Evolutionary conservation across 2,113 vertebrate species (phyloP), one percentile per base, ranked within the genome.

Genomic region (Phocoena phocoena): DNA sequence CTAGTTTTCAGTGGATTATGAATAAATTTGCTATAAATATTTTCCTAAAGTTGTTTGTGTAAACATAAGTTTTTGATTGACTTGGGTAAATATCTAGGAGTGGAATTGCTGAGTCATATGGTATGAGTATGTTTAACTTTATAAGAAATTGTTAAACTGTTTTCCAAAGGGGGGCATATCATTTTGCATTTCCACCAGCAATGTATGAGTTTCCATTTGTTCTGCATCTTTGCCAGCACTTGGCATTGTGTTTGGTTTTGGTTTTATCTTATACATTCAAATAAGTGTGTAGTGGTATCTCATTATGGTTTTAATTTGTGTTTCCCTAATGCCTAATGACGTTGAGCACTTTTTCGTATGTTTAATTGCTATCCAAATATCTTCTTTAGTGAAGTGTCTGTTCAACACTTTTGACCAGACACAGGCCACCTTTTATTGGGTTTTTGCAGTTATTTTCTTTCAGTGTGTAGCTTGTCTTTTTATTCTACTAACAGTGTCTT

Each of bases 21-120:
- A 95, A 80, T 90, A 97, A 96, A 94, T 58, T 33, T 89, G 55
- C 47, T 88, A 55, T 71, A 79, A 93, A 84, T 77, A 47, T 88
- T 84, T 53, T 33, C 71, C 8, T 74, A 17, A 28, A 71, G 18
- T 63, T 50, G 17, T 63, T 50, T 53, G 33, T 82, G 36, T 90
- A 89, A 83, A 88, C 70, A 28, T 71, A 85, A 81, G 31, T 90
- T 95, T 96, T 93, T 31, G 41, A 11, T 93, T 93, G 62, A 74
- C 47, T 95, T 83, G 65, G 26, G 15, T 95, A 91, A 88, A 88
- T 63, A 81, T 17, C 84, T 58, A 55, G 6, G 9, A 62, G 44
- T 36, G 73, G 38, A 77, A 83, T 50, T 71, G 14, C 47, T 82
- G 68, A 71, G 50, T 97, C 63, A 18, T 26, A 10, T n/a, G 13